Base-by-base conservation (phyloP, 2,797 vertebrate genomes). In the Numenius phaeopus region DNA sequence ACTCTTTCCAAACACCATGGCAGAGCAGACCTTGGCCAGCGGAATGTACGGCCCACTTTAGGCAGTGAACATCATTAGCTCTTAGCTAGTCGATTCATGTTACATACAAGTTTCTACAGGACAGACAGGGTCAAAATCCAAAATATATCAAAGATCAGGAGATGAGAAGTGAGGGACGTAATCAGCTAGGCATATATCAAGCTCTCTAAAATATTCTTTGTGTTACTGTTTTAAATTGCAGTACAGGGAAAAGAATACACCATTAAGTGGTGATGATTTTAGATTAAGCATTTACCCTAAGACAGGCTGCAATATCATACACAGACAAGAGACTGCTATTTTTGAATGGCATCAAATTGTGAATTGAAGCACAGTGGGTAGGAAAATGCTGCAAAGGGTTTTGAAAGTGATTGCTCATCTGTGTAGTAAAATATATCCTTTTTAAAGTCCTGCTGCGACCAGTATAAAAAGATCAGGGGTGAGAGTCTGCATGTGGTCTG, bases 281-380 rank as follows among this genome's bases (percentile, higher is more conserved):
- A 88, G 57, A 89, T 79, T 87, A 78, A 47, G 70, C 76, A 81
- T 94, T 94, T 92, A 81, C 40, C 81, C 47, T 76, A 86, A 87
- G 69, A 84, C 54, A 71, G 87, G 57, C 70, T 96, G 76, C 72
- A 90, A 67, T 84, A 81, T 87, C 29, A 90, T 75, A 47, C 62
- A 23, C 88, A 85, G 87, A 89, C 49, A 75, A 77, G 96, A 92
- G 87, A 87, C 64, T 70, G 73, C 73, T 94, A 61, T 91, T 94
- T 94, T 83, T 97, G 89, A 97, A 95, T 80, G 87, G 66, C 44
- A 91, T 87, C 77, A 92, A 72, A 93, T 97, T 94, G 79, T 95
- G 62, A 92, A 85, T 79, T 90, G 95, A 95, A 87, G 44, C 73
- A 57, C 84, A 94, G 83, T 64, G 44, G 90, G 87, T 65, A 97